phyloP scores from a whole-genome alignment of 1,140 invertebrate genomes.

The Plectus sambesii region DNA sequence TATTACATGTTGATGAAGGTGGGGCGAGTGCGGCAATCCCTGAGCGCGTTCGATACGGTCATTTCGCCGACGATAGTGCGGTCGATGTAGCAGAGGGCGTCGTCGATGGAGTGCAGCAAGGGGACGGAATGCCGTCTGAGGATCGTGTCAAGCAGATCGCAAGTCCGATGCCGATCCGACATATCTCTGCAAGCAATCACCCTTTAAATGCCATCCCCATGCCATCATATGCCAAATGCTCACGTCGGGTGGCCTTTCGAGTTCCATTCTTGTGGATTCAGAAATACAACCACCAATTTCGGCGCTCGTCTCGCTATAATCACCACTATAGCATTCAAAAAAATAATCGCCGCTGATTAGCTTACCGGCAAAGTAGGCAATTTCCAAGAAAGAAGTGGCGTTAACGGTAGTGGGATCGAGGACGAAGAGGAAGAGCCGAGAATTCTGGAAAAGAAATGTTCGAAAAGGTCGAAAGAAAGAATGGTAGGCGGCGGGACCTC shows the following conservation, averaged over 20 bases:
- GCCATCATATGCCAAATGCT: too few species aligned
- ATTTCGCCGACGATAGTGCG: slow-evolving; percentile 44
- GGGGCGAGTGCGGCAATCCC: too few species aligned
- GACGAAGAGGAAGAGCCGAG: slow-evolving; percentile 40
- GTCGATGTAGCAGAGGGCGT: slow-evolving; percentile 43
- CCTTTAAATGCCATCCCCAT: too few species aligned
- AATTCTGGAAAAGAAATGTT: slow-evolving; percentile 31
- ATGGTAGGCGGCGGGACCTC: slow-evolving; percentile 21
- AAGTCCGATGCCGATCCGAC: slow-evolving; percentile 34
- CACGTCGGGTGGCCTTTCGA: slow-evolving; percentile 42
- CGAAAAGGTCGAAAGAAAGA: background rate
- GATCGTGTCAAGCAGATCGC: slow-evolving; percentile 33
- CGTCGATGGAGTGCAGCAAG: slow-evolving; percentile 35
- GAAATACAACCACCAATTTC: slow-evolving; percentile 43
- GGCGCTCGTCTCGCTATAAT: slow-evolving; percentile 39
- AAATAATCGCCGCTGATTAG: too few species aligned
- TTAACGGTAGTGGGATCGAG: slow-evolving; percentile 44
- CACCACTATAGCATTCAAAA: too few species aligned
- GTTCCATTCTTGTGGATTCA: slow-evolving; percentile 37
- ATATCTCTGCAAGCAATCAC: too few species aligned
- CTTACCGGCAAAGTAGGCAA: slow-evolving; percentile 44
- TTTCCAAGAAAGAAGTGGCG: slow-evolving; percentile 42
- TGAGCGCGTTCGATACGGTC: slow-evolving; percentile 29
- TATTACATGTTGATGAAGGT: too few species aligned
- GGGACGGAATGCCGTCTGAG: slow-evolving; percentile 36